A percentile compares a stretch with the other conserved stretches of the same genome.
These are phyloP conservation scores for Hippocampus kuda DNA, from an alignment of 2,797 vertebrate genomes.

Conservation along the genomic window DNA sequence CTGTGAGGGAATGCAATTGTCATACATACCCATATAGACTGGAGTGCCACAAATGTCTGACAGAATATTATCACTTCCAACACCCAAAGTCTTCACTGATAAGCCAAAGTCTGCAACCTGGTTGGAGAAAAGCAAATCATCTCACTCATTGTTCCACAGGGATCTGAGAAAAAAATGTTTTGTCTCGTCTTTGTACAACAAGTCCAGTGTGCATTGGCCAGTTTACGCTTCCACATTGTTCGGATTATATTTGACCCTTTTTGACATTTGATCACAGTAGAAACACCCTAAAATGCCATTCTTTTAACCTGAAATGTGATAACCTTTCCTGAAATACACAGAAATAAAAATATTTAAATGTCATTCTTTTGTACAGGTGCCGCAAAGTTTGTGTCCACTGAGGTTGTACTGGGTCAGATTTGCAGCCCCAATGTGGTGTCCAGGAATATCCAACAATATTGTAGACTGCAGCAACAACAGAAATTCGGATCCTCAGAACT, in stretches of 20 bases:
- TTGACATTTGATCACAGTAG: no score
- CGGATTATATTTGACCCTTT: no score
- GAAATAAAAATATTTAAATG: no score
- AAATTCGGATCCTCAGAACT: background rate
- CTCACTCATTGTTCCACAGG: background rate
- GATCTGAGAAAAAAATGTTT: background rate
- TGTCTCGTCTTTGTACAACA: no score
- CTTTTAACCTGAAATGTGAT: no score
- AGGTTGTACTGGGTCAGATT: no score
- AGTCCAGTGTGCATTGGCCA: no score
- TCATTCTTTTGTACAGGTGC: no score
- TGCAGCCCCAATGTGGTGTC: background rate
- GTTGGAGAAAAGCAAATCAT: slow-evolving; percentile 22
- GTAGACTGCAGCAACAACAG: background rate
- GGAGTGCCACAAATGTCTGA: slow-evolving; percentile 79
- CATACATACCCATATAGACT: slow-evolving; percentile 84
- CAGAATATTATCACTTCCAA: slow-evolving; percentile 73
- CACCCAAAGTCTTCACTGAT: slow-evolving; percentile 72
- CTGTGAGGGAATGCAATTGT: slow-evolving; percentile 4
- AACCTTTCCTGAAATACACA: no score
- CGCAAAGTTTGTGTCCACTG: no score
- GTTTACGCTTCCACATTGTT: no score
- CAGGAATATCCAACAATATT: background rate
- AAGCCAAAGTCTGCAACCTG: slow-evolving; percentile 85
- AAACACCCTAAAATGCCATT: no score